A percentile compares a stretch with the other conserved stretches of the same genome.
Evolutionary conservation across 2,113 vertebrate genomes (phyloP).

Genomic region (Colossoma macropomum): DNA sequence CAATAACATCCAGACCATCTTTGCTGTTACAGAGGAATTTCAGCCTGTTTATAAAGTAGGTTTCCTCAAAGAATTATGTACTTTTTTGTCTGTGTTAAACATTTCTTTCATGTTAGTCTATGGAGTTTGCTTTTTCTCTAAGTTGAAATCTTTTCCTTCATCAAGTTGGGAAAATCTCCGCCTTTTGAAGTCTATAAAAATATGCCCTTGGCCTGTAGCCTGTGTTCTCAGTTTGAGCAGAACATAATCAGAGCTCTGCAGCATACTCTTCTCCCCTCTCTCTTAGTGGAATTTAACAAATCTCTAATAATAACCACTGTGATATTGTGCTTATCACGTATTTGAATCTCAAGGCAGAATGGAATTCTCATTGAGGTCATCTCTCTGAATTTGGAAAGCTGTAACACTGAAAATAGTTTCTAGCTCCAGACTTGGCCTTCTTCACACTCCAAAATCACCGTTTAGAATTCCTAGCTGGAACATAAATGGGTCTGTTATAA

Average conservation of each 20-base stretch:
- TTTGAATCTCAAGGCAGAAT: background rate
- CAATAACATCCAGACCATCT: conserved; percentile 98
- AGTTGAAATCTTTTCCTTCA: background rate
- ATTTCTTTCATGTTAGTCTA: background rate
- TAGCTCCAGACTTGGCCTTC: conserved; percentile 25
- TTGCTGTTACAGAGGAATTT: conserved; percentile 96
- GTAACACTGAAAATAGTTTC: conserved; percentile 38
- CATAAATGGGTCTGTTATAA: conserved; percentile 14
- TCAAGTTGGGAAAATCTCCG: background rate
- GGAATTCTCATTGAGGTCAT: background rate
- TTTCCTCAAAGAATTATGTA: background rate
- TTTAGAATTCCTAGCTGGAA: conserved; percentile 41
- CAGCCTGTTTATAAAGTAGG: conserved; percentile 95
- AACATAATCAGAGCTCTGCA: background rate
- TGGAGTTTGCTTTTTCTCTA: background rate
- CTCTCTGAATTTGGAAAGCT: conserved; percentile 24
- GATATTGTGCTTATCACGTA: background rate
- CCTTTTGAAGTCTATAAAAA: conserved; percentile 4
- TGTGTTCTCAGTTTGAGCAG: background rate
- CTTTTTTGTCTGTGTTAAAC: background rate
- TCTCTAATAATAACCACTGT: background rate
- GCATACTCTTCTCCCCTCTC: background rate
- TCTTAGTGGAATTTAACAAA: background rate
- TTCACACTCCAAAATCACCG: conserved; percentile 23
- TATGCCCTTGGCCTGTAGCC: background rate